Base-by-base conservation (phyloP, 2,888 invertebrate species). In the Agrotis ipsilon region DNA sequence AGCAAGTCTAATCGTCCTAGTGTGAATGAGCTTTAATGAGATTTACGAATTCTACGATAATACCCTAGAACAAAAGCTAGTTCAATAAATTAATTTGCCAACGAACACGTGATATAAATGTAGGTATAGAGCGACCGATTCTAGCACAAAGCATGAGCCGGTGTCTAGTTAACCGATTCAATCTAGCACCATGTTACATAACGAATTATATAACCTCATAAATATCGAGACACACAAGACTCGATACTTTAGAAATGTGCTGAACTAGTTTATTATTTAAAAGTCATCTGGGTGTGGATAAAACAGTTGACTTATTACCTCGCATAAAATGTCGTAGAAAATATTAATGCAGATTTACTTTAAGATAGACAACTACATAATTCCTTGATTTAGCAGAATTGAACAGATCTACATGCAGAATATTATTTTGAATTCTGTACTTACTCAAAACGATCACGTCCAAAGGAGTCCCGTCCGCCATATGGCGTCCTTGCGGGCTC, bases 381-480 rank as follows among this genome's bases (percentile, higher is more conserved):
- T 55, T 55, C n/a, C 4, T 27, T n/a, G 13, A n/a, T 3, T n/a
- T 55, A n/a, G 32, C n/a, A n/a, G n/a, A 4, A 32, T 7, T 32
- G 16, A 54, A 27, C 18, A n/a, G 32, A 55, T 5, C 55, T 39
- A 39, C 1, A 39, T 1, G 1, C 32, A 0, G 7, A 32, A 3
- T 32, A 9, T 32, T 32, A 3, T 32, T 32, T 32, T 32, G 0
- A 9, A 9, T 9, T 11, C 9, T 39, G 1, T 14, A 93, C 90
- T 72, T 92, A 93, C 61, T 93, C 91, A 69, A 82, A 94, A 75
- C 93, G 90, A 68, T 94, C 96, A 1, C 96, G 89, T 59, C 95
- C 96, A 78, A 91, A 94, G 1, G 96, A 96, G 89, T 96, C 95
- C n/a, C 96, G 90, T 24, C 96, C 95, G 11, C 94, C 96, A 81